Conservation (phyloP, 2,797 vertebrate genomes). For the Labroides dimidiatus region DNA sequence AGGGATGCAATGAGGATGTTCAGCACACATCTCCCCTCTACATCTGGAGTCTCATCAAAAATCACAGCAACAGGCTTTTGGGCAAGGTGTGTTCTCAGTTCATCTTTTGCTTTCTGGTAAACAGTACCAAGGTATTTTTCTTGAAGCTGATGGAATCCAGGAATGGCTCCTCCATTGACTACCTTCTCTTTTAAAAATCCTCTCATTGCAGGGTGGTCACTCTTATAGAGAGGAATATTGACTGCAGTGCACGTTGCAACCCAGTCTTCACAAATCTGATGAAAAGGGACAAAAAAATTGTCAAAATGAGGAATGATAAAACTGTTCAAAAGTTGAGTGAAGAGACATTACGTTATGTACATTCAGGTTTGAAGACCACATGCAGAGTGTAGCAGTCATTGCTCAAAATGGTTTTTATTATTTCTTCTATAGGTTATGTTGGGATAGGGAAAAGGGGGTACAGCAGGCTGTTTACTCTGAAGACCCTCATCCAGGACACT, state of each 20-base stretch:
- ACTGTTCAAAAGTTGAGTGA: too few relatives aligned
- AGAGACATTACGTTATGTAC: too few relatives aligned
- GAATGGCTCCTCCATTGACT: background rate
- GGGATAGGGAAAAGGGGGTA: too few relatives aligned
- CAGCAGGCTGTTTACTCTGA: too few relatives aligned
- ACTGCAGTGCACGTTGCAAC: background rate
- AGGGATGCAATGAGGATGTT: slow-evolving; percentile 38
- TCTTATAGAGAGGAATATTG: background rate
- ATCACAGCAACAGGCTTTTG: slow-evolving; percentile 46
- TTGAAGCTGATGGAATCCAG: slow-evolving; percentile 34
- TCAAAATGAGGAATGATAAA: too few relatives aligned
- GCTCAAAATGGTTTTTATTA: too few relatives aligned
- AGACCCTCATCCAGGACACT: too few relatives aligned
- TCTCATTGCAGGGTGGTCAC: background rate
- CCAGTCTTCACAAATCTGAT: background rate
- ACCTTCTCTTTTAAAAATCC: background rate
- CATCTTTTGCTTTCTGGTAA: slow-evolving; percentile 24
- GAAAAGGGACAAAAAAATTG: too few relatives aligned
- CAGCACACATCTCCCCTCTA: slow-evolving; percentile 34
- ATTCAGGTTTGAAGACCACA: too few relatives aligned
- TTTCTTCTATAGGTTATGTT: too few relatives aligned
- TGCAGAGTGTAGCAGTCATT: too few relatives aligned
- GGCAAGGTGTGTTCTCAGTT: background rate
- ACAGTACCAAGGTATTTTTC: slow-evolving; percentile 40
- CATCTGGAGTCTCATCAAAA: slow-evolving; percentile 49